Conservation (phyloP, 64 coral and sea anemone species). For the Exaiptasia diaphana region DNA sequence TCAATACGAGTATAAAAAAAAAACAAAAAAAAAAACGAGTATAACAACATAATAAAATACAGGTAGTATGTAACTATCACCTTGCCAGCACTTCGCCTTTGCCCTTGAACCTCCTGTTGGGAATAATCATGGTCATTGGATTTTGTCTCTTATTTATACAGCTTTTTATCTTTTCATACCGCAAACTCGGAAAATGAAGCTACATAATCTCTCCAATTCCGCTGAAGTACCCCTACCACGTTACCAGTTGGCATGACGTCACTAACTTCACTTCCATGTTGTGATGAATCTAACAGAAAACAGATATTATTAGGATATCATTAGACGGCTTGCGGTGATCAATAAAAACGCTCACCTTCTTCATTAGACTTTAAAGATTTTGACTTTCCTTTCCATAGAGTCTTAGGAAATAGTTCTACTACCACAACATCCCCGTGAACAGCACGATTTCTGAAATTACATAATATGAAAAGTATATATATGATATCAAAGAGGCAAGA, state of each 20-base stretch:
- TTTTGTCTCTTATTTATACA: background rate
- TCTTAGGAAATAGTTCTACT: constrained; percentile 67
- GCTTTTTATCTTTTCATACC: constrained; percentile 23
- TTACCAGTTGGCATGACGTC: constrained; percentile 59
- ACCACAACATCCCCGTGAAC: constrained; percentile 84
- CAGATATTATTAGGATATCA: background rate
- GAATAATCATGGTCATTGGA: background rate
- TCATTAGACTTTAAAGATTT: constrained; percentile 47
- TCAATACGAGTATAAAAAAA: background rate
- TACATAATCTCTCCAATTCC: constrained; percentile 88
- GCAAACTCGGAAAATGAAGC: constrained; percentile 77
- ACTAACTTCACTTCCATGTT: background rate
- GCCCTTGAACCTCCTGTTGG: constrained; percentile 28
- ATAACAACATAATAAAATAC: background rate
- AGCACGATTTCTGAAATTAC: constrained; percentile 67
- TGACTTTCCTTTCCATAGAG: constrained; percentile 78
- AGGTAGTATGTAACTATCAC: background rate
- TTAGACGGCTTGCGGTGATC: background rate
- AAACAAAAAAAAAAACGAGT: background rate
- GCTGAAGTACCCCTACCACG: constrained; percentile 69
- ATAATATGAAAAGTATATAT: no score
- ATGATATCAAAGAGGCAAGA: no score
- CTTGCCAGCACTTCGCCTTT: constrained; percentile 41
- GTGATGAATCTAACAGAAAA: background rate
- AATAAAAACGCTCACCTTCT: constrained; percentile 14